Evolutionary conservation across 2,113 vertebrate genomes (phyloP), one percentile per base, ranked within the genome.

Genomic region (Oryzias woworae): DNA sequence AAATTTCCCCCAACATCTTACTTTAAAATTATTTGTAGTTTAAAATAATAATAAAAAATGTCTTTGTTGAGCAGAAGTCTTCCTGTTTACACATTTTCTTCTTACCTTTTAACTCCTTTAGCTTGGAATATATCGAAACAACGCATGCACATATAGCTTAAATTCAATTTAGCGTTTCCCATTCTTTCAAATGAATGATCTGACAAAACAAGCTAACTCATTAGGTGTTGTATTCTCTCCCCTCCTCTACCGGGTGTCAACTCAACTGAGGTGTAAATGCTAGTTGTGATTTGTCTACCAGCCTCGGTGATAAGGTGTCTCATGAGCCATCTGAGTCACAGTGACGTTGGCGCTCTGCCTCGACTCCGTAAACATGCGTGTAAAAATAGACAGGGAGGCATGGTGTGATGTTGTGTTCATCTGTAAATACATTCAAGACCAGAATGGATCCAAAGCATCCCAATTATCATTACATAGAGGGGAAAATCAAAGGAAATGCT

Each of bases 361-460:
- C 53, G 24, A 69, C 62, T 78, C 66, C 72, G 81, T 66, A 88
- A 83, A 86, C 73, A 82, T 20, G 62, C 26, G 53, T 66, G 74
- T 85, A 87, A 86, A 90, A 89, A 90, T 89, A 90, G 83, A 78
- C 31, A 45, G 36, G 42, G 41, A 81, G 80, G 79, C 75, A 47
- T 71, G 73, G 78, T 56, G 82, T 70, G 77, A 83, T 77, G 71
- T 58, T 51, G 49, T 15, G 71, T 45, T 61, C 75, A 42, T 83
- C 83, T 71, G 81, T 55, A 82, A 72, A 66, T 49, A 75, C 17
- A n/a, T 58, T 68, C 28, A 3, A 63, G 53, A 69, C 52, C 70
- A 78, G 75, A 80, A 47, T 78, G 70, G 63, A 81, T 71, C 73
- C 78, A 18, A 78, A 58, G 56, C 58, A 71, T 51, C 23, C 55